These are phyloP conservation scores for Pygoscelis adeliae DNA, from an alignment of 2,113 vertebrate genomes.

Conservation along the genomic window DNA sequence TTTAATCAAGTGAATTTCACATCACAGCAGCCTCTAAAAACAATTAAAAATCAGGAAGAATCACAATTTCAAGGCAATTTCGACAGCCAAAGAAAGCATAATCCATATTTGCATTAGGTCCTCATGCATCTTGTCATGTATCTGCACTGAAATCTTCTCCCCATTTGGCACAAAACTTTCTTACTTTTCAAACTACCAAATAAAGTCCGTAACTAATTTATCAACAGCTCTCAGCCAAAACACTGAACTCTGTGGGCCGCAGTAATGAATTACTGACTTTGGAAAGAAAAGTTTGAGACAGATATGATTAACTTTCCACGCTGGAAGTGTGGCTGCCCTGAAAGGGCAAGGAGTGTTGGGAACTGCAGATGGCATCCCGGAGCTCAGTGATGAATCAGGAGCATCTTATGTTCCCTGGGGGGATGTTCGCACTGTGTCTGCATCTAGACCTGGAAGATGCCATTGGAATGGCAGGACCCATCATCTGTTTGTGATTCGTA, in stretches of 20 bases:
- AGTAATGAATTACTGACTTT: neutral
- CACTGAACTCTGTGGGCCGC: neutral
- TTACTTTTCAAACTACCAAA: neutral
- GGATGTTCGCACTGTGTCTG: conserved; percentile 56
- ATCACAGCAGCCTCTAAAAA: neutral
- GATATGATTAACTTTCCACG: conserved; percentile 8
- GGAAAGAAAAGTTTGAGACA: conserved; percentile 38
- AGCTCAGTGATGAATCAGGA: neutral
- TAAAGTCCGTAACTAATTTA: neutral
- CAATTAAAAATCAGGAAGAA: neutral
- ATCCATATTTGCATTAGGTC: neutral
- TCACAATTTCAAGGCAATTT: neutral
- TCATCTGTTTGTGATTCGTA: conserved; percentile 23
- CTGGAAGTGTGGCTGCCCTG: conserved; percentile 43
- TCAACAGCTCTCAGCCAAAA: neutral
- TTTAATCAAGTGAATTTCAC: neutral
- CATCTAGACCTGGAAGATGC: conserved; percentile 46
- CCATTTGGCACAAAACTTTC: conserved; percentile 12
- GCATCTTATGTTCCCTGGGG: conserved; percentile 49
- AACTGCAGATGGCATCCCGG: conserved; percentile 51
- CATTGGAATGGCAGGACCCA: conserved; percentile 41
- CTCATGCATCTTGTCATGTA: neutral
- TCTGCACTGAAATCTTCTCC: neutral
- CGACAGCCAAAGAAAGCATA: neutral
- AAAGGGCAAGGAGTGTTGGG: conserved; percentile 66